phyloP scores from a whole-genome alignment of 2,888 invertebrate species.

The Conomelus anceps region DNA sequence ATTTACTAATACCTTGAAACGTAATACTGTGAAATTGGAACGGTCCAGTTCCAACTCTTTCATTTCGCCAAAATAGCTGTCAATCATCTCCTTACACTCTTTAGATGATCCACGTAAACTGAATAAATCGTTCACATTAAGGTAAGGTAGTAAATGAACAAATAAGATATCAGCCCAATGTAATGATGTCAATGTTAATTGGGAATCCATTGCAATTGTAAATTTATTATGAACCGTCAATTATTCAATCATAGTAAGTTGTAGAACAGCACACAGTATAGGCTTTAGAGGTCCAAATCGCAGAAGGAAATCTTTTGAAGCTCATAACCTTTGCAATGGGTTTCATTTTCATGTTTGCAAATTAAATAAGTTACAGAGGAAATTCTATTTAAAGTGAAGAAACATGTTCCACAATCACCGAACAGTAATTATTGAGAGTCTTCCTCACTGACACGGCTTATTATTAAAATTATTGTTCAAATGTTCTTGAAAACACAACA shows the following conservation, averaged over 20 bases:
- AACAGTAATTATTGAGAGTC: no score
- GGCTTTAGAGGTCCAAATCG: no score
- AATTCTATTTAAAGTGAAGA: no score
- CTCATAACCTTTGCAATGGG: no score
- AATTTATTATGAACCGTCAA: not conserved
- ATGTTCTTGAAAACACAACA: no score
- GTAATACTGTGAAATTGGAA: not conserved
- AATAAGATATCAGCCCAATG: not conserved
- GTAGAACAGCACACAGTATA: no score
- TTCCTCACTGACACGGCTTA: no score
- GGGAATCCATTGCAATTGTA: not conserved
- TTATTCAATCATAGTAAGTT: not conserved
- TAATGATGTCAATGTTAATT: not conserved
- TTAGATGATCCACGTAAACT: not conserved
- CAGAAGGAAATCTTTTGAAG: no score
- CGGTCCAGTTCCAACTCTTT: not conserved
- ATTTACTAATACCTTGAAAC: not conserved
- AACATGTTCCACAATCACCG: no score
- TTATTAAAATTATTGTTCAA: no score
- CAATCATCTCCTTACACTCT: not conserved
- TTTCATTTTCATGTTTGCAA: no score
- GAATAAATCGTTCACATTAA: not conserved
- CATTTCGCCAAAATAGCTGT: not conserved
- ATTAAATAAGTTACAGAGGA: no score
- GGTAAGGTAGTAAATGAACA: not conserved